Base-by-base conservation (phyloP, 2,113 vertebrate species). In the Anguilla japonica region DNA sequence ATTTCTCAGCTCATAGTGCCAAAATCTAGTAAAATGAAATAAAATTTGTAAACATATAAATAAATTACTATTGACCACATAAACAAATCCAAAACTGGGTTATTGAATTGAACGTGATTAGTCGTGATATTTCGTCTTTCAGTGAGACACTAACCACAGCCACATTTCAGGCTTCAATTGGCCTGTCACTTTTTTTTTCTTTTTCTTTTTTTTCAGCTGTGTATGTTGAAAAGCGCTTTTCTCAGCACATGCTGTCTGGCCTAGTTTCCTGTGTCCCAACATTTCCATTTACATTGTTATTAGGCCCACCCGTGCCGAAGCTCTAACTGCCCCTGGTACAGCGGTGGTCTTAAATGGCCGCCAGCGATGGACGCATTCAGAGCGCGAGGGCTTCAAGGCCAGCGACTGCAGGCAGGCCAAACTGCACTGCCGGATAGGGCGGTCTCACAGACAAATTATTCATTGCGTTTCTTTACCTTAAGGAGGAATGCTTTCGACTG, bases 181-280 rank as follows among this genome's bases (percentile, higher is more conserved):
- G 87, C 90, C 93, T 96, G 90, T 96, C 96, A 93, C 90, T 94
- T 91, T 95, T 91, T 92, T 81, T 87, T 85, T 71, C 22, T 46
- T 46, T 46, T 46, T 46, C 8, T 46, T 46, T 50, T 26, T 87
- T 88, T 90, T 93, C 94, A 89, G 86, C 90, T 93, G 91, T 93
- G 92, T 91, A 92, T 90, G 91, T 89, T 88, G 89, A 94, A 94
- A 97, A 95, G 89, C 94, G 93, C 95, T 96, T 96, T 93, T 91
- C 94, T 97, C 97, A 96, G 96, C 95, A 96, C 90, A 90, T 95
- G 92, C 95, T 95, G 96, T 97, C 97, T 98, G 95, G 94, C 95
- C 92, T 91, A 80, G 91, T 96, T 97, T 98, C 97, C 97, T 98
- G 96, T 96, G 94, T 93, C 94, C 95, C 94, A 92, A 90, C 94